Conservation (phyloP, 2,797 vertebrate genomes). For the Tamandua tetradactyla region DNA sequence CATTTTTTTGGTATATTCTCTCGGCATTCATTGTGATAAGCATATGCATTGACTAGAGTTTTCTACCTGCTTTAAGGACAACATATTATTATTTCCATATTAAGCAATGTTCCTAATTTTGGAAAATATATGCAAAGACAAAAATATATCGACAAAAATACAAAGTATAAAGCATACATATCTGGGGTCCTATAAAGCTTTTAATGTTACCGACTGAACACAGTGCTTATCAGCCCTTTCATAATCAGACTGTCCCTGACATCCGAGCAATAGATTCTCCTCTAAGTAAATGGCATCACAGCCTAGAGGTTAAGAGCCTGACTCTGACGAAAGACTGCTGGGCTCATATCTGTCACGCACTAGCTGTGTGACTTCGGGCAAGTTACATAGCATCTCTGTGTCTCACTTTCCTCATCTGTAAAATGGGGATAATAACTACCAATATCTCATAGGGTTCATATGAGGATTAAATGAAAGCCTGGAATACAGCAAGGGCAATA, state of each 20-base stretch:
- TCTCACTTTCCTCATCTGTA: neutral
- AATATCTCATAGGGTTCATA: neutral
- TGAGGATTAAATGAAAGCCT: neutral
- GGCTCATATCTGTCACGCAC: neutral
- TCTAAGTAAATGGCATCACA: neutral
- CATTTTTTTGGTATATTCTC: neutral
- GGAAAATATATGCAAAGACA: neutral
- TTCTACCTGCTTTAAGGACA: neutral
- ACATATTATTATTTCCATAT: neutral
- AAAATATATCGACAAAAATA: neutral
- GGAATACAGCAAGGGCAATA: neutral
- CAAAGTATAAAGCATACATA: neutral
- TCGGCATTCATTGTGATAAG: neutral
- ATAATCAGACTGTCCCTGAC: neutral
- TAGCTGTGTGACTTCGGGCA: neutral
- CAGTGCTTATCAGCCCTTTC: fast-evolving
- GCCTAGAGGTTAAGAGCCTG: neutral
- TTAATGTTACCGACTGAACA: neutral
- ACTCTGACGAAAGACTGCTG: neutral
- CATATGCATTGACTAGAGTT: neutral
- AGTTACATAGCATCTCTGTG: neutral
- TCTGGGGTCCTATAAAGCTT: neutral
- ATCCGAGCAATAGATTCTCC: neutral
- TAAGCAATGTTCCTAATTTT: neutral
- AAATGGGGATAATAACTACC: neutral